Conservation (phyloP, 2,113 vertebrate species). For the Pollimyrus isidori region DNA sequence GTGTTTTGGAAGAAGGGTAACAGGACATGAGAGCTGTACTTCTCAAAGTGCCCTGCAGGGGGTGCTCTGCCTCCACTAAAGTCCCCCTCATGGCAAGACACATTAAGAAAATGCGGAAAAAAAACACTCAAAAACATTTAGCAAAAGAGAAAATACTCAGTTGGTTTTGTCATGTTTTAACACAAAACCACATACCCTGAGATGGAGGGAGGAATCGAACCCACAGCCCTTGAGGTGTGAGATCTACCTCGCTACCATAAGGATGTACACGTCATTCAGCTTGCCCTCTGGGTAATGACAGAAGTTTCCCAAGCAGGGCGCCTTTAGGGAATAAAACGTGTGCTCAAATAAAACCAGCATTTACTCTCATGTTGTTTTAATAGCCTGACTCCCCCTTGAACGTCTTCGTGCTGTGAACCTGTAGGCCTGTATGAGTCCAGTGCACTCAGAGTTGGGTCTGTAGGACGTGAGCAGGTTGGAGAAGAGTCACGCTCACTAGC, state of each 20-base stretch:
- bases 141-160: conserved; percentile 36
- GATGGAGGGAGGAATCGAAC: not conserved
- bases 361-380: not conserved
- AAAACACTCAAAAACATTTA: conserved; percentile 69
- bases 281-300: not conserved
- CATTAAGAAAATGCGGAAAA: conserved; percentile 57
- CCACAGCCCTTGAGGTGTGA: not conserved
- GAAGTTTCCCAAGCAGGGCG: not conserved
- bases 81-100: conserved; percentile 58
- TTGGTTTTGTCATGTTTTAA: not conserved
- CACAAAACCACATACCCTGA: not conserved
- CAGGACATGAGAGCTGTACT: conserved; percentile 12
- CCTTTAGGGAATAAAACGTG: not conserved
- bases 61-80: conserved; percentile 56
- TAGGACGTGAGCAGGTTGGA: not conserved
- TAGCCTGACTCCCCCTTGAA: not conserved
- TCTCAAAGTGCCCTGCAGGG: conserved; percentile 56
- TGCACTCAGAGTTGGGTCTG: not conserved
- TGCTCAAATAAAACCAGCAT: not conserved
- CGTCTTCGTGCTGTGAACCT: not conserved
- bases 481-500: not conserved
- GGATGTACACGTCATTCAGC: not conserved
- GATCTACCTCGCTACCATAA: not conserved
- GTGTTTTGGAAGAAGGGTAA: not conserved
- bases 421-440: not conserved